Conservation (phyloP, 2,797 vertebrate genomes). For the Scyliorhinus canicula region DNA sequence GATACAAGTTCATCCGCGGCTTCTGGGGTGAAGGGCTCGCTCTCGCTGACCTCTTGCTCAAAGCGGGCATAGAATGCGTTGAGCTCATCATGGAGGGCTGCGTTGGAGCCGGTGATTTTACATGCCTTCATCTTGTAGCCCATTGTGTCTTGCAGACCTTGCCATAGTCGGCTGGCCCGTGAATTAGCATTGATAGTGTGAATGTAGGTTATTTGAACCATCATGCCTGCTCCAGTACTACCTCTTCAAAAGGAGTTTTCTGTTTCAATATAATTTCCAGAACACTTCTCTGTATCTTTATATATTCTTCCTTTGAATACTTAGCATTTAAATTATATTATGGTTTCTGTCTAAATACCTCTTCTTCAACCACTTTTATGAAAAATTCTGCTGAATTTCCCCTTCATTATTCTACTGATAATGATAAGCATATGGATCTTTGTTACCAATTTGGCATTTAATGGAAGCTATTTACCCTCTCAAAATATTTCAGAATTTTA, state of each 20-base stretch:
- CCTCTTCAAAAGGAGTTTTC: background rate
- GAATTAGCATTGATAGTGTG: background rate
- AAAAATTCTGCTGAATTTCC: background rate
- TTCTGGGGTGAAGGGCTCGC: too few species aligned
- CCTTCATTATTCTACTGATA: background rate
- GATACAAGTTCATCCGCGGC: too few species aligned
- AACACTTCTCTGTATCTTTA: background rate
- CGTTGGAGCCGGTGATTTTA: too few species aligned
- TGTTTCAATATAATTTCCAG: background rate
- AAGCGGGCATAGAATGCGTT: too few species aligned
- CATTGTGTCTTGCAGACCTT: too few species aligned
- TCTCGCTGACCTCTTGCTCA: too few species aligned
- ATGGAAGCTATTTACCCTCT: too few species aligned
- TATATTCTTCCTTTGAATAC: background rate
- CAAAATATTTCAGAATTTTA: too few species aligned
- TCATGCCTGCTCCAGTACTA: background rate
- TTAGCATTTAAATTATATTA: background rate
- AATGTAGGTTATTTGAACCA: too few species aligned
- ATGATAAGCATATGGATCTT: background rate
- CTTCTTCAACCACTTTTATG: background rate
- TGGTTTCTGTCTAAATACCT: background rate
- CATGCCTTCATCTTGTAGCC: too few species aligned
- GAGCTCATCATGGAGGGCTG: too few species aligned
- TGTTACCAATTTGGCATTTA: background rate
- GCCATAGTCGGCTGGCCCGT: too few species aligned